Evolutionary conservation across 2,888 invertebrate species (phyloP), one percentile per base, ranked within the genome.

Genomic region (Dermolepida albohirtum): DNA sequence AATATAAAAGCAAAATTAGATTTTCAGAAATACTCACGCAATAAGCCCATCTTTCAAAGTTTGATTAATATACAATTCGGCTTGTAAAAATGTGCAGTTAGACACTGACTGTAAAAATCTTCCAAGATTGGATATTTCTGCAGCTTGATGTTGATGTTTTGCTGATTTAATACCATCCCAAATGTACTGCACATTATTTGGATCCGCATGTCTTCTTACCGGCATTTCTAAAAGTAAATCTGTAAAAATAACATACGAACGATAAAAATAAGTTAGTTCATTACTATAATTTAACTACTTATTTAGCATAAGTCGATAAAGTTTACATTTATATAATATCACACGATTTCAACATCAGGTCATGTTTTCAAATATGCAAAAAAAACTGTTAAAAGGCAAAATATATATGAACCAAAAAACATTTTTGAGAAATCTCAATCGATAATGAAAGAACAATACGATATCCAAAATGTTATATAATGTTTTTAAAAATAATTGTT

Each of bases 161-260:
- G 77, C 74, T 11, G 73, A 74, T 64, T 79, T 76, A 67, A 84
- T 80, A 11, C 81, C 79, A 72, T 84, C 81, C 84, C 84, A 84
- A 66, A 83, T 78, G 71, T 77, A 75, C 67, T 82, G 83, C 22
- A 83, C 78, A 66, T 75, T 73, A 59, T 76, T 73, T 0, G 84
- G 83, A 74, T 84, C 81, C 27, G 81, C 77, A 44, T 78, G 72
- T 71, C 84, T 75, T 73, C 83, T 74, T 27, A 82, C 79, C 65
- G 82, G 79, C 83, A 83, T 83, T 51, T 76, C 77, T 77, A 44
- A 40, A 71, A 70, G 51, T 64, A 27, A 72, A 64, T 14, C 12
- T 22, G 50, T 2, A 22, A 22, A 22, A 22, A 22, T 22, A 22
- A 22, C n/a, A n/a, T n/a, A n/a, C n/a, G n/a, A n/a, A n/a, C 22